These are phyloP conservation scores for Gila robusta DNA, from an alignment of 2,797 vertebrate species.

Conservation along the genomic window DNA sequence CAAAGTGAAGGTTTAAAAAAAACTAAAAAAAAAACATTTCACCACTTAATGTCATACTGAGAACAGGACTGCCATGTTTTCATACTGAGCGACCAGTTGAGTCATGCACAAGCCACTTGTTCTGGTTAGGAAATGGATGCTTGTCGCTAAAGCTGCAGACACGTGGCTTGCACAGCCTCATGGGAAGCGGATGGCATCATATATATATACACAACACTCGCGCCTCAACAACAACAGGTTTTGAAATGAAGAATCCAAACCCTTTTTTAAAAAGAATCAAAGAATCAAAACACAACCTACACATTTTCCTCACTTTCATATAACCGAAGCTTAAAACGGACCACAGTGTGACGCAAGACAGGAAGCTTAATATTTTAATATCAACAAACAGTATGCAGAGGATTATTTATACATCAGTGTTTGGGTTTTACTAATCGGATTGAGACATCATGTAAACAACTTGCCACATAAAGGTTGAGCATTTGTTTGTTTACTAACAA, in stretches of 20 bases:
- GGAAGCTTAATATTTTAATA: slow-evolving; percentile 4
- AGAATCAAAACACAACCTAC: background rate
- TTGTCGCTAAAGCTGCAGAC: slow-evolving; percentile 54
- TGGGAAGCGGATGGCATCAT: slow-evolving; percentile 58
- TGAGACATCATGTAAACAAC: background rate
- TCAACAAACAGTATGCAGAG: background rate
- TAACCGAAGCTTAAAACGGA: background rate
- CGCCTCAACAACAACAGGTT: background rate
- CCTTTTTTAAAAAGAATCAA: background rate
- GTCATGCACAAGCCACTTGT: slow-evolving; percentile 34
- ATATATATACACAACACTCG: background rate
- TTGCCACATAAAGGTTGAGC: background rate
- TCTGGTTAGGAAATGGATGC: slow-evolving; percentile 43
- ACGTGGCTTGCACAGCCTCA: slow-evolving; percentile 61
- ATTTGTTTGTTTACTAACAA: background rate
- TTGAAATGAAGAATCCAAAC: background rate
- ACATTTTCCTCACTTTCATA: background rate
- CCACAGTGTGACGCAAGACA: background rate
- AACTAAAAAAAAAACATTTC: background rate
- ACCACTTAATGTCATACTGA: background rate
- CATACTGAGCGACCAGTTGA: slow-evolving; percentile 3
- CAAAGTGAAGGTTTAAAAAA: background rate
- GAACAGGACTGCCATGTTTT: slow-evolving; percentile 44
- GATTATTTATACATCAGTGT: slow-evolving; percentile 11
- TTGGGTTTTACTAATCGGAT: background rate